Evolutionary conservation across 2,797 vertebrate genomes (phyloP), one percentile per base, ranked within the genome.

Genomic region (Fundulus diaphanus): DNA sequence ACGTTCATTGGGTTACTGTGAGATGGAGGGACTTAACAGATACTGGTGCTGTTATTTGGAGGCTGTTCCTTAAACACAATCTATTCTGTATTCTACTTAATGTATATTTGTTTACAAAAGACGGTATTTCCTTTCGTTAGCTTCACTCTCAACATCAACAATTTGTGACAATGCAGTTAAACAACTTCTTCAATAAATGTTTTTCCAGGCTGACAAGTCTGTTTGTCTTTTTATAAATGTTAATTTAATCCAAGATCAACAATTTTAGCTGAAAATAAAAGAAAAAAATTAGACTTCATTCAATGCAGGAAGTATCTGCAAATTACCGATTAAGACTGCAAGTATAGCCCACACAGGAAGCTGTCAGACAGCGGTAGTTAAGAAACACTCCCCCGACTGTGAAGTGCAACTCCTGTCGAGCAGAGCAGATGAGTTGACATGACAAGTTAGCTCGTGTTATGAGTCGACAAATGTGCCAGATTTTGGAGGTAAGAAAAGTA

Each of bases 111-210:
- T n/a, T 79, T 83, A 49, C 65, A 67, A 77, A 87, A 75, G 57
- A 71, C 40, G 13, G 44, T n/a, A 68, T 85, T 77, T 49, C 56
- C 11, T 77, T 31, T 3, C 57, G 37, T 76, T 81, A 77, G 49
- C 67, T 85, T 73, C 46, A 77, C 63, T 82, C 54, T 73, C 70
- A 82, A 52, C 44, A 81, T 74, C 81, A 78, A 82, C 69, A 82
- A 18, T 78, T 80, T 77, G 75, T 87, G 80, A 76, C 83, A 48
- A 82, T 84, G 80, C 73, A 83, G 85, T 88, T 84, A 77, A 84
- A 83, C 27, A 77, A 79, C 72, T 85, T 89, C 76, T 87, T 92
- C 78, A 93, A 91, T 93, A 92, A 93, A 93, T 90, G 88, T 80
- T 87, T 92, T 90, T 88, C 63, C 83, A 86, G 87, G 69, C 76